Base-by-base conservation (phyloP, 2,888 invertebrate species). In the Mythimna ferrago region DNA sequence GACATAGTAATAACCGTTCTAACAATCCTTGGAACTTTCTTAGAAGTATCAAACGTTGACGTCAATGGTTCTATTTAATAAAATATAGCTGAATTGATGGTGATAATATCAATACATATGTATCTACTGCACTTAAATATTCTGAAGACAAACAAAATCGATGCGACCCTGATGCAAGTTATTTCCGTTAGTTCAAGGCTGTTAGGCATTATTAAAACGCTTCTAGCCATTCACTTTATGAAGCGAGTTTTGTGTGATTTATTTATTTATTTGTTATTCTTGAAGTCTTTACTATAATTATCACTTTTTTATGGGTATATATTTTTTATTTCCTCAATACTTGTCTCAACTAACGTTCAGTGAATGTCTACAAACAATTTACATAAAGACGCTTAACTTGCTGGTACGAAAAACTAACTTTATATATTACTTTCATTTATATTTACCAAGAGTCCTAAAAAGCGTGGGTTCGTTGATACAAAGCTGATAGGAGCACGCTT, bases 101-200 rank as follows among this genome's bases (percentile, higher is more conserved):
- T 66, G 79, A 82, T 82, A 86, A 88, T 56, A 65, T 78, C 71
- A 73, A 73, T 57, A 71, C 44, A 63, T 16, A 48, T 14, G 48
- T 48, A 6, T 48, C 48, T 48, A 66, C 41, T 89, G 90, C 89
- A 89, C 84, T 87, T 88, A 88, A 82, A 89, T 86, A 84, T 89
- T 92, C 87, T 78, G 81, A 92, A 92, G 91, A 91, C 89, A 87
- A 84, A 91, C 74, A 89, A 92, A 93, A 96, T 96, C 95, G 94
- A 96, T 95, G 89, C 89, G 92, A 85, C 92, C 90, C 90, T 91
- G 90, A 88, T 94, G 93, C 94, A 94, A 88, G 93, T 89, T 95
- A 95, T 95, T 95, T 94, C 92, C 91, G 92, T 91, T 90, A 86
- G 81, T 87, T 90, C 94, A 94, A 95, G 95, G 95, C 81, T 77